These are phyloP conservation scores for Strigamia maritima DNA, from an alignment of 2,888 invertebrate genomes.

Conservation along the genomic window DNA sequence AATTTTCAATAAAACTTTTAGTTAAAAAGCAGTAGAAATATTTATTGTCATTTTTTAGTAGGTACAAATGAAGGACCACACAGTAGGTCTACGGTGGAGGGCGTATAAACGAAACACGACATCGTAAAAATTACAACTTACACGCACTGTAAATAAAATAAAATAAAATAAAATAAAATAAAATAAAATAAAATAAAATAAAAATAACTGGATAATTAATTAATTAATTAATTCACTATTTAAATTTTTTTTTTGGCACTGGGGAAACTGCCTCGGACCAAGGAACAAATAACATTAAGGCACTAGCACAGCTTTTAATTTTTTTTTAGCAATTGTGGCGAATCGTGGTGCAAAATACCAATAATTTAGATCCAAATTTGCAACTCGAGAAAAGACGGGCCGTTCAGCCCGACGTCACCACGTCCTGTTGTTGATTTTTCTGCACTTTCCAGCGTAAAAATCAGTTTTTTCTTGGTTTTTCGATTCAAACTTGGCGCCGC, in stretches of 20 bases:
- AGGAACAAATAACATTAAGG: conserved; percentile 38
- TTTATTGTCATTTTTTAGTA: conserved; percentile 21
- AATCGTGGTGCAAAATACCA: background rate
- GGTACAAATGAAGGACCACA: conserved; percentile 38
- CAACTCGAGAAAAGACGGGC: conserved; percentile 84
- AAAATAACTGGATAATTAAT: conserved; percentile 9
- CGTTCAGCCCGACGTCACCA: conserved; percentile 92
- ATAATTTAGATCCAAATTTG: background rate
- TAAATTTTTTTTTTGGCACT: no score
- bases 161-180: no score
- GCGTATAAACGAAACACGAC: background rate
- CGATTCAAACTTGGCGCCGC: no score
- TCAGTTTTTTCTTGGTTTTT: no score
- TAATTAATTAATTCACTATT: no score
- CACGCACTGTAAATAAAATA: no score
- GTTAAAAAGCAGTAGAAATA: no score
- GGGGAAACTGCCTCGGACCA: conserved; percentile 29
- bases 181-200: no score
- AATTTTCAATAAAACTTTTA: no score
- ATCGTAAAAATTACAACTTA: no score
- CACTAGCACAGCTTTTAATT: conserved; percentile 38
- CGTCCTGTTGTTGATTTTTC: no score
- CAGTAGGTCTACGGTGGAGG: conserved; percentile 15
- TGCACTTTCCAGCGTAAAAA: no score
- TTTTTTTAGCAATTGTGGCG: background rate